Conservation (phyloP, 2,113 vertebrate species). For the Cyanistes caeruleus region DNA sequence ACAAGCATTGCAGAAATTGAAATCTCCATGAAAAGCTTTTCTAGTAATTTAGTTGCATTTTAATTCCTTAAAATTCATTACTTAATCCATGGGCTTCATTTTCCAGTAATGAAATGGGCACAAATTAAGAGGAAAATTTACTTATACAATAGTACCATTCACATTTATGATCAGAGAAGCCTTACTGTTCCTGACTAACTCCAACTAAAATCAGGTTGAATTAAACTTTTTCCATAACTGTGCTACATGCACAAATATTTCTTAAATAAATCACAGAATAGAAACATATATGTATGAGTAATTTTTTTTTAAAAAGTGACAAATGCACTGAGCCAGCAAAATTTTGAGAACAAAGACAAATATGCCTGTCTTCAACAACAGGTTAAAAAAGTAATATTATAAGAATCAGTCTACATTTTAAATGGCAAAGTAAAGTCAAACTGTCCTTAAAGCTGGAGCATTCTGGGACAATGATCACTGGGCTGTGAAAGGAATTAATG, state of each 20-base stretch:
- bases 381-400: not conserved
- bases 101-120: not conserved
- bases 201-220: not conserved
- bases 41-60: not conserved
- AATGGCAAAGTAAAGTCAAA: not conserved
- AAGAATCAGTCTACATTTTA: not conserved
- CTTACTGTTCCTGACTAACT: not conserved
- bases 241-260: not conserved
- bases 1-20: not conserved
- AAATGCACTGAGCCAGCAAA: not conserved
- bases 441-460: not conserved
- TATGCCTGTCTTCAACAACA: not conserved
- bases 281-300: not conserved
- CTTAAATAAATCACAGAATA: not conserved
- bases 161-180: not conserved
- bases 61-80: not conserved
- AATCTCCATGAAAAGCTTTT: not conserved
- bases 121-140: not conserved
- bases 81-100: not conserved
- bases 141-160: not conserved
- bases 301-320: not conserved
- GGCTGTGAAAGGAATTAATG: conserved; percentile 40
- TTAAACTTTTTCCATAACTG: not conserved
- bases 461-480: not conserved
- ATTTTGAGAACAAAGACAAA: not conserved